Conservation (phyloP, 2,797 vertebrate genomes). For the Cuniculus paca region DNA sequence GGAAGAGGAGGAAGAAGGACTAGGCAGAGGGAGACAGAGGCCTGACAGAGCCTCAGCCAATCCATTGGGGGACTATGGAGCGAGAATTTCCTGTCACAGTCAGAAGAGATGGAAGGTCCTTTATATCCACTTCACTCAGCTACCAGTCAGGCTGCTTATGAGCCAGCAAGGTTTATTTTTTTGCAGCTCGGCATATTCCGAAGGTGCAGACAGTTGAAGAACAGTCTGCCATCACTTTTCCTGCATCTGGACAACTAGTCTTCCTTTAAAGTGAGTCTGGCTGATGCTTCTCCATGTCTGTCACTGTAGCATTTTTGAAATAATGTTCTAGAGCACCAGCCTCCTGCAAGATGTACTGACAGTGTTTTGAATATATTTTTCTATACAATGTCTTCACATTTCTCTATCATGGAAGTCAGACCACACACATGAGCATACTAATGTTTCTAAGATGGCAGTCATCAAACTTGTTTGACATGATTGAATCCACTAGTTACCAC, state of each 20-base stretch:
- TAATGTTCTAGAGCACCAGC: background rate
- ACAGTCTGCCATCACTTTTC: background rate
- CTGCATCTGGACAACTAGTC: background rate
- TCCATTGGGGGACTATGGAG: background rate
- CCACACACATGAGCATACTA: background rate
- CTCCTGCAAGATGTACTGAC: background rate
- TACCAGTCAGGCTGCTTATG: background rate
- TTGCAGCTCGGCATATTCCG: background rate
- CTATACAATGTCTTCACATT: background rate
- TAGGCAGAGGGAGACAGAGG: background rate
- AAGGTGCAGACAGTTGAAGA: background rate
- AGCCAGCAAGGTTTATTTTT: background rate
- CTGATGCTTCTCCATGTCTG: background rate
- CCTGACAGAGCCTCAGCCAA: background rate
- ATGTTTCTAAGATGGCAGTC: background rate
- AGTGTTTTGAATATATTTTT: background rate
- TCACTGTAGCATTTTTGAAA: background rate
- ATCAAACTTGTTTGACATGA: background rate
- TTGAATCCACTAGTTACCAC: background rate
- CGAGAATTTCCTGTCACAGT: background rate
- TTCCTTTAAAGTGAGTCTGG: background rate
- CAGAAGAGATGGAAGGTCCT: background rate
- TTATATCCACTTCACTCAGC: background rate
- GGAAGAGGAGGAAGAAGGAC: background rate
- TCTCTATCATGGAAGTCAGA: background rate